A percentile compares a stretch with the other conserved stretches of the same genome.
Evolutionary conservation across 2,888 invertebrate genomes (phyloP).

Genomic region (Sesamia inferens): DNA sequence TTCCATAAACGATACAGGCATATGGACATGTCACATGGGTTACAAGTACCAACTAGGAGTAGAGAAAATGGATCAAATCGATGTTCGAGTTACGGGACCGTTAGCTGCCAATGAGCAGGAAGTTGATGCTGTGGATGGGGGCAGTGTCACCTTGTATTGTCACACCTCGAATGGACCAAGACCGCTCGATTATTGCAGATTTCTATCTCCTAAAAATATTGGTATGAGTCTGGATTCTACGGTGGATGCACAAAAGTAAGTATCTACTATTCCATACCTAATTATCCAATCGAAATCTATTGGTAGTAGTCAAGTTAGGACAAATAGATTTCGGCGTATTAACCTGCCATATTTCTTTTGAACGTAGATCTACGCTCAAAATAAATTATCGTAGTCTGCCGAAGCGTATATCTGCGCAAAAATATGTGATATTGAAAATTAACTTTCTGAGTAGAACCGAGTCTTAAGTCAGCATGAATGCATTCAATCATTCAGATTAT

Average conservation of each 20-base stretch:
- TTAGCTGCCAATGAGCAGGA: conserved; percentile 77
- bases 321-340: too few species aligned
- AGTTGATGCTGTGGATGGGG: conserved; percentile 67
- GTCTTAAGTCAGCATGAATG: too few species aligned
- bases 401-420: too few species aligned
- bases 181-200: conserved; percentile 87
- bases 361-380: too few species aligned
- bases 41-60: conserved; percentile 74
- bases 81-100: conserved; percentile 84
- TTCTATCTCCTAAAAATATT: conserved; percentile 78
- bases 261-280: neutral
- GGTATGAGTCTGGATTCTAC: conserved; percentile 83
- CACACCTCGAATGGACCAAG: conserved; percentile 81
- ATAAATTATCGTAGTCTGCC: too few species aligned
- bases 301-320: neutral
- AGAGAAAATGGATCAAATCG: conserved; percentile 77
- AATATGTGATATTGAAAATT: too few species aligned
- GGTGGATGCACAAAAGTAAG: conserved; percentile 81
- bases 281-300: neutral
- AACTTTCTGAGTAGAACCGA: too few species aligned
- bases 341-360: too few species aligned
- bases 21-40: conserved; percentile 88
- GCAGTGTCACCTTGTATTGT: conserved; percentile 79
- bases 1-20: conserved; percentile 75
- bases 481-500: too few species aligned